phyloP scores from a whole-genome alignment of 2,888 invertebrate species.

The Chironomus riparius region DNA sequence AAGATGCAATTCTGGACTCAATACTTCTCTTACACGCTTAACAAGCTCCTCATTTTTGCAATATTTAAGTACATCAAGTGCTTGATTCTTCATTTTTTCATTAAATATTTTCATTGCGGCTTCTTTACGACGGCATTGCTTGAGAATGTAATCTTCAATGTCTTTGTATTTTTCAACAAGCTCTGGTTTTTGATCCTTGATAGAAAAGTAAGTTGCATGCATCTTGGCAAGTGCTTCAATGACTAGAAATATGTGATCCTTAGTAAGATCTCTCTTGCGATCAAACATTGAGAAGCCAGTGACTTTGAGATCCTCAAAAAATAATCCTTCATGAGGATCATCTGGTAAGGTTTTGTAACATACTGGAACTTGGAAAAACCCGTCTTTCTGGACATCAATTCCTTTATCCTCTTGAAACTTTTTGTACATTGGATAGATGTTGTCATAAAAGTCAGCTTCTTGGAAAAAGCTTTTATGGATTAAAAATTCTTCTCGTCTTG shows the following conservation, averaged over 20 bases:
- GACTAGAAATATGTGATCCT: constrained; percentile 38
- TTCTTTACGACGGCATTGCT: constrained; percentile 28
- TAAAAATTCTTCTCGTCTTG: constrained; percentile 36
- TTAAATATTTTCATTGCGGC: constrained; percentile 32
- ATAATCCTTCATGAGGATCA: constrained; percentile 42
- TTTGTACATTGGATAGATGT: constrained; percentile 34
- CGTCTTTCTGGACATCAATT: constrained; percentile 29
- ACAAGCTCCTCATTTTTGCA: constrained; percentile 29
- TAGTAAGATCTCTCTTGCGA: constrained; percentile 38
- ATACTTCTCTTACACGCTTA: constrained; percentile 31
- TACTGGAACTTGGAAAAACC: constrained; percentile 34
- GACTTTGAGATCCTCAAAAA: constrained; percentile 44
- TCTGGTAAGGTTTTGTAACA: constrained; percentile 33
- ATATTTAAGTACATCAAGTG: constrained; percentile 30
- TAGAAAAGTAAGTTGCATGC: constrained; percentile 44
- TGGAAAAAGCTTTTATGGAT: constrained; percentile 35
- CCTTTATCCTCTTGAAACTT: constrained; percentile 34
- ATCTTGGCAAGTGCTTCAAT: constrained; percentile 43
- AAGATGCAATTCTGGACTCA: constrained; percentile 32
- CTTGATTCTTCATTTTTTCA: constrained; percentile 32
- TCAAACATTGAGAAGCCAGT: constrained; percentile 42
- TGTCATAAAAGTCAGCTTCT: constrained; percentile 35
- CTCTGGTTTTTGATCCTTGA: constrained; percentile 35
- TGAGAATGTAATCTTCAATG: constrained; percentile 32
- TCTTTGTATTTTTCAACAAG: constrained; percentile 31